Evolutionary conservation across 2,888 invertebrate genomes (phyloP), one percentile per base, ranked within the genome.

Genomic region (Lasioglossum villosulum): DNA sequence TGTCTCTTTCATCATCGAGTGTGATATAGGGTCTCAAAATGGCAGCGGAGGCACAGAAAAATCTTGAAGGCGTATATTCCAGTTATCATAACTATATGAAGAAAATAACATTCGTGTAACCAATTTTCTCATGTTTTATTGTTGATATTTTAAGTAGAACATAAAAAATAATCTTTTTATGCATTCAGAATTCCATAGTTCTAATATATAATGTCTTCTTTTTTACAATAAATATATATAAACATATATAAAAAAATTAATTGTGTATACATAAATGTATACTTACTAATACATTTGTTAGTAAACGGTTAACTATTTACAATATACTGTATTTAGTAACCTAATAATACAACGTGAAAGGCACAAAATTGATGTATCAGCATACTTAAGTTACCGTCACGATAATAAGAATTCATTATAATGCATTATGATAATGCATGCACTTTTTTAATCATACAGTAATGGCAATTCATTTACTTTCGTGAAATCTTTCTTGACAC

Each of bases 251-350:
- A 56, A 52, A 63, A 78, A 80, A 37, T 42, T 76, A 82, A 52
- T 79, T 68, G 68, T 82, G 66, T 89, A 81, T 78, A 79, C 80
- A 79, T 82, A 81, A 83, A 84, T 85, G 63, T 68, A 82, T 86
- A 78, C 75, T 27, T 82, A 81, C 56, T 34, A 83, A 75, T 77
- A 71, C 78, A 79, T 76, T 79, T 82, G 78, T 72, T 87, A 80
- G 72, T 74, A 72, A 76, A 37, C 73, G 78, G 68, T 73, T 74
- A 56, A 4, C n/a, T 88, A 86, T 88, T 78, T 88, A 88, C 84
- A 88, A 79, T 86, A 80, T 52, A 34, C 30, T 27, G 68, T 59
- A 39, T 70, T 70, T 37, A 23, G 37, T 77, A 19, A 16, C 3
- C 10, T 68, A 82, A 66, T 30, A 80, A 77, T 75, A 76, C n/a